Evolutionary conservation across 1,140 invertebrate genomes (phyloP).

Genomic region (Onthophagus taurus): DNA sequence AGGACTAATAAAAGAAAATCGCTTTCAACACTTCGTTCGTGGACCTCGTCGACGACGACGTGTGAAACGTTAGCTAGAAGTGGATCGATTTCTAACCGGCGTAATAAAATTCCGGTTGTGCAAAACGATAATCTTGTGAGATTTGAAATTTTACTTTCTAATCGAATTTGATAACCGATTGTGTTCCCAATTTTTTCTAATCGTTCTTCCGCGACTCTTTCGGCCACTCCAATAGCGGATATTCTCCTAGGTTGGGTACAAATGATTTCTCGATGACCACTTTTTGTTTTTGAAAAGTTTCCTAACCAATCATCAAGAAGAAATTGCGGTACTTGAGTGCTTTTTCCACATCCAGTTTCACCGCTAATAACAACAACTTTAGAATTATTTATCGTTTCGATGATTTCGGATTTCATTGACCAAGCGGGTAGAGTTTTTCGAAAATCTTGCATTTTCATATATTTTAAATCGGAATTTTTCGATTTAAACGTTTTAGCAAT

Average conservation of each 20-base stretch:
- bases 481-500: slow-evolving; percentile 49
- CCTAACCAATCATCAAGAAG: slow-evolving; percentile 71
- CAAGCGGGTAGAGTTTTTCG: slow-evolving; percentile 59
- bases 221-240: slow-evolving; percentile 85
- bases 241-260: slow-evolving; percentile 89
- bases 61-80: slow-evolving; percentile 62
- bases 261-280: slow-evolving; percentile 65
- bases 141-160: slow-evolving; percentile 65
- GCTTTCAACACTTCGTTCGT: slow-evolving; percentile 81
- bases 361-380: slow-evolving; percentile 72
- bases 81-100: slow-evolving; percentile 68
- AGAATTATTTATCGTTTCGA: slow-evolving; percentile 51
- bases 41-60: slow-evolving; percentile 83
- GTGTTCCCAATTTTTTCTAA: slow-evolving; percentile 69
- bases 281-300: slow-evolving; percentile 37
- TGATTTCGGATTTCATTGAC: slow-evolving; percentile 52
- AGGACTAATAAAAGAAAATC: slow-evolving; percentile 76
- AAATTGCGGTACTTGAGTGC: slow-evolving; percentile 86
- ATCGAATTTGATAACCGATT: slow-evolving; percentile 77
- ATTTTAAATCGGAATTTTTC: slow-evolving; percentile 48
- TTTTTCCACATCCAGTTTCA: slow-evolving; percentile 83
- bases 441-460: slow-evolving; percentile 51
- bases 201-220: slow-evolving; percentile 81
- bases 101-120: slow-evolving; percentile 81
- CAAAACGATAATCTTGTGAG: slow-evolving; percentile 80